A percentile compares a stretch with the other conserved stretches of the same genome.
Conservation (phyloP, 2,797 vertebrate genomes). For the Gymnothorax reevesii region DNA sequence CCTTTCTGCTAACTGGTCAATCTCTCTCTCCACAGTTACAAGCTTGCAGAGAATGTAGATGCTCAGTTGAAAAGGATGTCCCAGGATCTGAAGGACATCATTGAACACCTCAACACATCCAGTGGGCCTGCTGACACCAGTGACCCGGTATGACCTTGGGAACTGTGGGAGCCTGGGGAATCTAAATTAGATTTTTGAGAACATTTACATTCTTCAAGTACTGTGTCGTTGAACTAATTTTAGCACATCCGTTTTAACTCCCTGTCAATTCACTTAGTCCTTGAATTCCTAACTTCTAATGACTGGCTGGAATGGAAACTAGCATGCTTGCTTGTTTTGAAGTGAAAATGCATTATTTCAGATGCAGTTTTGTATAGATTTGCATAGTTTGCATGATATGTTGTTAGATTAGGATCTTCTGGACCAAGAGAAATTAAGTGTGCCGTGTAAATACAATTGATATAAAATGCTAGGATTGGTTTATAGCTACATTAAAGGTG, state of each 20-base stretch:
- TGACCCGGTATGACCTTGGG: slow-evolving; percentile 74
- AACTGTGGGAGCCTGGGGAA: slow-evolving; percentile 29
- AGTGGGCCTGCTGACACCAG: slow-evolving; percentile 76
- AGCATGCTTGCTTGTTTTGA: neutral
- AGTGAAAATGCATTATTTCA: neutral
- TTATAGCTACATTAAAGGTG: neutral
- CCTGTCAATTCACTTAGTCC: neutral
- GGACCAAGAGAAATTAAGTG: too few species aligned
- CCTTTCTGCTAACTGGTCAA: neutral
- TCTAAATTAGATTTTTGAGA: neutral
- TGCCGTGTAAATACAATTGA: too few species aligned
- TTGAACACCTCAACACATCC: slow-evolving; percentile 84
- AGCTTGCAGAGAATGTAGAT: slow-evolving; percentile 88
- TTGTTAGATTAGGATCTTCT: neutral
- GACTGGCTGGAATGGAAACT: neutral
- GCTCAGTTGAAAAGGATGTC: slow-evolving; percentile 89
- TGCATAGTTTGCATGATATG: neutral
- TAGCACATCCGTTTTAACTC: neutral
- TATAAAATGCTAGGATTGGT: neutral
- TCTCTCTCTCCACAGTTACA: slow-evolving; percentile 69
- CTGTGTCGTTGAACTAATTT: neutral
- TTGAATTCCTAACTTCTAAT: neutral
- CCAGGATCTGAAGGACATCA: slow-evolving; percentile 91
- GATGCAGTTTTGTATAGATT: neutral
- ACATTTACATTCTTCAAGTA: neutral